These are phyloP conservation scores for Eleutherodactylus coqui DNA, from an alignment of 2,797 vertebrate species.

Conservation along the genomic window DNA sequence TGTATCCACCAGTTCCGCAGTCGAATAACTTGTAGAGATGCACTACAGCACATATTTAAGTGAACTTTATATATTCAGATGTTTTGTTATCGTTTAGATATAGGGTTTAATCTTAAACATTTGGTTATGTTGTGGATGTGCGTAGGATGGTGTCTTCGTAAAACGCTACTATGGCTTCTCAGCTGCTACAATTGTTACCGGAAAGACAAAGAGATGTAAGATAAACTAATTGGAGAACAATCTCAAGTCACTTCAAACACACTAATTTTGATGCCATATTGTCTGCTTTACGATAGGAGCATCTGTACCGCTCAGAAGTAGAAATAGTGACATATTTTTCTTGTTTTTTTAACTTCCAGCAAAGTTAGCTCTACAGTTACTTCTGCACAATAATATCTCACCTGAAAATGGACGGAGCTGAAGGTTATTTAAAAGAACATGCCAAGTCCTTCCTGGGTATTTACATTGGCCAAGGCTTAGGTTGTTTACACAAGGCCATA, in stretches of 20 bases:
- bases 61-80: slow-evolving; percentile 68
- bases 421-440: no score
- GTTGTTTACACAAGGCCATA: no score
- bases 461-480: no score
- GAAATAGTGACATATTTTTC: neutral
- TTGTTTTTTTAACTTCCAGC: neutral
- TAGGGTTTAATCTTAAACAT: slow-evolving; percentile 74
- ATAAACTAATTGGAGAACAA: slow-evolving; percentile 68
- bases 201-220: slow-evolving; percentile 72
- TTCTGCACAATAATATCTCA: neutral
- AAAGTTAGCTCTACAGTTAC: neutral
- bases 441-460: no score
- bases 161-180: slow-evolving; percentile 70
- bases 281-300: neutral
- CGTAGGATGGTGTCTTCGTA: slow-evolving; percentile 71
- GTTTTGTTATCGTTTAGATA: slow-evolving; percentile 69
- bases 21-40: slow-evolving; percentile 54
- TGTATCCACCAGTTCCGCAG: slow-evolving; percentile 59
- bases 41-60: slow-evolving; percentile 72
- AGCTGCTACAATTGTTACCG: slow-evolving; percentile 66
- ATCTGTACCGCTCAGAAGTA: neutral
- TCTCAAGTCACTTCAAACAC: slow-evolving; percentile 48
- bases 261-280: neutral
- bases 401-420: neutral
- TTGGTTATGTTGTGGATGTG: slow-evolving; percentile 74